A percentile compares a stretch with the other conserved stretches of the same genome.
These are phyloP conservation scores for Stenodera caucasica DNA, from an alignment of 2,888 invertebrate species.

Conservation along the genomic window DNA sequence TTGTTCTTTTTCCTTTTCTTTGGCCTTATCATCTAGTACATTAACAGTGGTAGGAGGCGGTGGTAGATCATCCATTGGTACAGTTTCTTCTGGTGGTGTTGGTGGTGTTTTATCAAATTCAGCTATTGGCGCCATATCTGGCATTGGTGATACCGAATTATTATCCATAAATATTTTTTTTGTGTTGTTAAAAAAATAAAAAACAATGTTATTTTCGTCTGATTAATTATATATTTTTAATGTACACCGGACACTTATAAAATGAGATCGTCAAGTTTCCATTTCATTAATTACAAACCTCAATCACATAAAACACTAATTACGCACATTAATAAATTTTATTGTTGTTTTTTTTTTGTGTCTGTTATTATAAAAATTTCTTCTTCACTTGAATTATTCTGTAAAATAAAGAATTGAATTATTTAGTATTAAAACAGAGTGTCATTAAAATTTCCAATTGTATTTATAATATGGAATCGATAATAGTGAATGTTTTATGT, in stretches of 20 bases:
- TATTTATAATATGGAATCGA: neutral
- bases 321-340: neutral
- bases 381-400: neutral
- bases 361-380: neutral
- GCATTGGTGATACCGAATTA: constrained; percentile 71
- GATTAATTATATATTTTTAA: too few relatives aligned
- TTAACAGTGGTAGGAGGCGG: constrained; percentile 67
- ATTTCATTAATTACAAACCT: constrained; percentile 8
- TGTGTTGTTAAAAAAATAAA: neutral
- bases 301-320: constrained; percentile 2
- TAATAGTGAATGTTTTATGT: neutral
- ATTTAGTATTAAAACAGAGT: neutral
- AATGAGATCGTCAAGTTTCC: neutral
- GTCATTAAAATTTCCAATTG: constrained; percentile 7
- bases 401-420: neutral
- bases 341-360: neutral
- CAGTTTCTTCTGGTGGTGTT: constrained; percentile 62
- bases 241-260: neutral
- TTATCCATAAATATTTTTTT: constrained; percentile 59
- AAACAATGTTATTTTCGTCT: neutral
- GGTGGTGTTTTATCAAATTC: constrained; percentile 73
- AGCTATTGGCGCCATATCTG: constrained; percentile 68
- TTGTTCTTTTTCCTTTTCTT: constrained; percentile 52
- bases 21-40: constrained; percentile 58
- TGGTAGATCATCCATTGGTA: constrained; percentile 68